phyloP scores from a whole-genome alignment of 2,113 vertebrate species.

The Eublepharis macularius region DNA sequence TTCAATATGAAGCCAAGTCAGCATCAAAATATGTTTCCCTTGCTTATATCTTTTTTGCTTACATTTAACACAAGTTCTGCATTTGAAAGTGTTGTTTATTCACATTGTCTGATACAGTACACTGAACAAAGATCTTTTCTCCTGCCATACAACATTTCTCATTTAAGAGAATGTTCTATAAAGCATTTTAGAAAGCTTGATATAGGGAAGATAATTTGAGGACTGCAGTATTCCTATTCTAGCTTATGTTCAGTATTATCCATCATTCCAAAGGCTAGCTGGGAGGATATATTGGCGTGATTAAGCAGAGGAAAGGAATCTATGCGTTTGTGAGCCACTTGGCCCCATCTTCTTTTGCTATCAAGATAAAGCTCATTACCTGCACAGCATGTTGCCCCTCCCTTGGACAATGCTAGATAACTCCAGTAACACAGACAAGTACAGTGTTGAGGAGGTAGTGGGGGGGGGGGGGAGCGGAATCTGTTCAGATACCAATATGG shows the following conservation, averaged over 20 bases:
- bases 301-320: neutral
- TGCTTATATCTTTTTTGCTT: neutral
- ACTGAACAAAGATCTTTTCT: neutral
- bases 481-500: neutral
- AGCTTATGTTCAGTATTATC: neutral
- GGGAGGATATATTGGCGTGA: neutral
- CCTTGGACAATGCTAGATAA: slow-evolving; percentile 2
- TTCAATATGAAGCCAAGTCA: neutral
- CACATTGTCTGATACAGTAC: neutral
- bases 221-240: neutral
- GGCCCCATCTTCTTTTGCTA: neutral
- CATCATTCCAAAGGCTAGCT: neutral
- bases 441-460: too few species aligned
- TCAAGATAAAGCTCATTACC: neutral
- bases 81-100: neutral
- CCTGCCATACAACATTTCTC: neutral
- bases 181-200: neutral
- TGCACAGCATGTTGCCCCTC: slow-evolving; percentile 15
- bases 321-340: neutral
- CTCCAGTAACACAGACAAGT: neutral
- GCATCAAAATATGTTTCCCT: neutral
- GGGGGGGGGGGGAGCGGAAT: neutral
- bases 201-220: neutral
- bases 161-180: neutral
- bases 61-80: neutral